Evolutionary conservation across 2,888 invertebrate genomes (phyloP).

Genomic region (Pandemis cinnamomeana): DNA sequence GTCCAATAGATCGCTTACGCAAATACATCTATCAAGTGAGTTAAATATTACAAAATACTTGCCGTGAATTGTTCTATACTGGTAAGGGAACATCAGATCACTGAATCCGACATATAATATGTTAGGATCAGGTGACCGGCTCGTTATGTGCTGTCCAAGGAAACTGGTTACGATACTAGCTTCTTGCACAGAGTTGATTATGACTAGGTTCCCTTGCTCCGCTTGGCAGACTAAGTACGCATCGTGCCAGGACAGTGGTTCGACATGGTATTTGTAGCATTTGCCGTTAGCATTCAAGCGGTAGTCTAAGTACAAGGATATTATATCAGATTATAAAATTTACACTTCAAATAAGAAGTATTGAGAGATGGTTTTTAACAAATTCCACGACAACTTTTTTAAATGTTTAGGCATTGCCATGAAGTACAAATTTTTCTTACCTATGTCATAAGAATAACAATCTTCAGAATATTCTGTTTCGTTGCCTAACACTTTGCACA

Average conservation of each 20-base stretch:
- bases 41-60: constrained; percentile 23
- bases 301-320: constrained; percentile 51
- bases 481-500: constrained; percentile 61
- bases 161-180: constrained; percentile 57
- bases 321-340: background rate
- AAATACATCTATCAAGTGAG: background rate
- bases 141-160: constrained; percentile 57
- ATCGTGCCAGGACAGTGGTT: constrained; percentile 64
- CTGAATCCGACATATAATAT: constrained; percentile 62
- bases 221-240: constrained; percentile 59
- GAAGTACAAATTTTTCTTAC: no score
- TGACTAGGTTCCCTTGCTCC: constrained; percentile 58
- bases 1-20: no score
- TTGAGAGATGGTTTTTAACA: background rate
- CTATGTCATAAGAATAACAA: no score
- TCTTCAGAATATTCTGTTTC: constrained; percentile 52
- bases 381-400: no score
- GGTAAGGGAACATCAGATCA: constrained; percentile 63
- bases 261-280: constrained; percentile 63
- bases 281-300: constrained; percentile 52
- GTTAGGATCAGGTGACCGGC: constrained; percentile 58
- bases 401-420: no score
- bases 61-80: constrained; percentile 63
- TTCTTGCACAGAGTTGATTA: constrained; percentile 62
- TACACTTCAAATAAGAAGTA: background rate